A percentile compares a stretch with the other conserved stretches of the same genome.
These are phyloP conservation scores for Cheilosia grossa DNA, from an alignment of 2,888 invertebrate genomes.

Conservation along the genomic window DNA sequence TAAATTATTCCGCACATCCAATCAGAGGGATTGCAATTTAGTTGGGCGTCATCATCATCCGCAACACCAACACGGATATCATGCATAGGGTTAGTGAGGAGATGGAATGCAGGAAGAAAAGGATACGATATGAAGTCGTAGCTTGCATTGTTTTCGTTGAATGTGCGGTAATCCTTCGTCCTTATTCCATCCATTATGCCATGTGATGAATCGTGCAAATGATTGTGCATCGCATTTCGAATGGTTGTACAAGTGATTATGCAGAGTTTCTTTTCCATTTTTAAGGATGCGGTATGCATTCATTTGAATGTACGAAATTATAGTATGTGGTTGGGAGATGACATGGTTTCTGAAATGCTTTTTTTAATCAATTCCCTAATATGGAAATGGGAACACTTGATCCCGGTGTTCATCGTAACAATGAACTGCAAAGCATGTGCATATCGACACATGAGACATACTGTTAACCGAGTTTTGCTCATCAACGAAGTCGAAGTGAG, in stretches of 20 bases:
- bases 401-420: slow-evolving; percentile 61
- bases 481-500: background rate
- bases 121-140: slow-evolving; percentile 65
- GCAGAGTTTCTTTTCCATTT: slow-evolving; percentile 53
- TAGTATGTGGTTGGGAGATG: slow-evolving; percentile 24
- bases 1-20: slow-evolving; percentile 76
- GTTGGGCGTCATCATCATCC: slow-evolving; percentile 60
- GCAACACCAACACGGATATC: slow-evolving; percentile 5
- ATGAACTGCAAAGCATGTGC: slow-evolving; percentile 58
- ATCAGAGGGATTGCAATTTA: slow-evolving; percentile 83
- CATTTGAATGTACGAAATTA: slow-evolving; percentile 46
- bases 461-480: slow-evolving; percentile 68
- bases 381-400: slow-evolving; percentile 68
- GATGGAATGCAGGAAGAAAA: slow-evolving; percentile 39
- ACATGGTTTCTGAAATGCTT: slow-evolving; percentile 70
- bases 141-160: slow-evolving; percentile 70
- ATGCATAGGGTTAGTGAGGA: background rate
- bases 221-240: slow-evolving; percentile 59
- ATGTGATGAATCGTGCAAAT: slow-evolving; percentile 74
- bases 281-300: slow-evolving; percentile 56
- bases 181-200: slow-evolving; percentile 73
- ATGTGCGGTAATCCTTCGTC: slow-evolving; percentile 64
- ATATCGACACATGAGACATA: slow-evolving; percentile 31
- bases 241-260: slow-evolving; percentile 52
- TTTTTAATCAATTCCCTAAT: slow-evolving; percentile 69